Evolutionary conservation across 2,113 vertebrate species (phyloP), one percentile per base, ranked within the genome.

Genomic region (Scalopus aquaticus): DNA sequence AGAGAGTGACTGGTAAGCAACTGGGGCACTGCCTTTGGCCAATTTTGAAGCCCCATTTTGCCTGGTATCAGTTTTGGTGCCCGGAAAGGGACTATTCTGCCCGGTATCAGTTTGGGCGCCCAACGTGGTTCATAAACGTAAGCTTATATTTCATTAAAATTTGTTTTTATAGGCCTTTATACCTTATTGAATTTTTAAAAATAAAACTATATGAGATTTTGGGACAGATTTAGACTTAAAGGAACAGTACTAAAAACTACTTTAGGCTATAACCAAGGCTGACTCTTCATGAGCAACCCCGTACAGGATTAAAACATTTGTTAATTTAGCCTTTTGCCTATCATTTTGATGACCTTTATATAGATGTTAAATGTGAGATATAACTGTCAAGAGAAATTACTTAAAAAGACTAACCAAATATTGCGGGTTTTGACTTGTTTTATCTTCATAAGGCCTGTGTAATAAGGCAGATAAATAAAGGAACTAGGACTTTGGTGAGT

Each of bases 401-500:
- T 11, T 64, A 88, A 88, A 92, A 92, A 96, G 74, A 44, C 64
- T 65, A 49, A 85, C 24, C 70, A 94, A 97, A 92, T 44, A 30
- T 20, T 85, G 87, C 90, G 96, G 69, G 13, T 94, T 96, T 93
- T 44, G 2, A 84, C 72, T 96, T 74, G 37, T 51, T 93, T 91
- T 90, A 69, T 91, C 90, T 90, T 83, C 32, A 24, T 8, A 32
- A 56, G 67, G 65, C 81, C 42, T 87, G 17, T 44, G 51, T 54
- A 62, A 74, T 26, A 72, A 91, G 46, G 35, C 90, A 84, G 49
- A 84, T 1, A 93, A 32, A 89, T 67, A 94, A 96, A 49, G 92
- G 88, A 95, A 97, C 37, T 87, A 90, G 91, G 65, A 70, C 77
- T 90, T 88, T 84, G 83, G 80, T 72, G 88, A 94, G 54, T 22